Conservation (phyloP, 2,888 invertebrate genomes). For the Platycheirus rosarum region DNA sequence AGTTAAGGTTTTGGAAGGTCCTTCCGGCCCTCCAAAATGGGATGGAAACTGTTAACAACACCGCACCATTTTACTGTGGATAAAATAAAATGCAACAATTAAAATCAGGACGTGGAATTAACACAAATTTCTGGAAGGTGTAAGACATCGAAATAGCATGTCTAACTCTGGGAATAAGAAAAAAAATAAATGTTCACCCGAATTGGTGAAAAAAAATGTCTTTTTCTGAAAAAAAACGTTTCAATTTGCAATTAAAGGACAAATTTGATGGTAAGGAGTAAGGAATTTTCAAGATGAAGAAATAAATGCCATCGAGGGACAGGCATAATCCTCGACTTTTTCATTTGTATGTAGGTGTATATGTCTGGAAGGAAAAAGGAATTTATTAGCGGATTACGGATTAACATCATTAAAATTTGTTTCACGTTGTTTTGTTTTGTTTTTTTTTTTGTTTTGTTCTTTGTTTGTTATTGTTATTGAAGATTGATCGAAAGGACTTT, state of each 20-base stretch:
- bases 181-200: not conserved
- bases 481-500: not conserved
- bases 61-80: not conserved
- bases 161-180: slow-evolving; percentile 42
- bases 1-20: not conserved
- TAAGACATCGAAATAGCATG: slow-evolving; percentile 56
- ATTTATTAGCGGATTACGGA: slow-evolving; percentile 35
- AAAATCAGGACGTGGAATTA: slow-evolving; percentile 28
- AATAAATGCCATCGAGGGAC: not conserved
- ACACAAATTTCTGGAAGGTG: slow-evolving; percentile 50
- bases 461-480: too few relatives aligned
- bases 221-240: not conserved
- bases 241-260: slow-evolving; percentile 30
- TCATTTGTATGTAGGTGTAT: slow-evolving; percentile 1
- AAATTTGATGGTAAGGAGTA: not conserved
- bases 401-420: slow-evolving; percentile 35
- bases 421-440: slow-evolving; percentile 13
- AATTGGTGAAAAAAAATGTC: slow-evolving; percentile 45
- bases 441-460: not conserved
- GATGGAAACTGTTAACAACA: slow-evolving; percentile 29
- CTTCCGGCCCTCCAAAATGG: slow-evolving; percentile 5
- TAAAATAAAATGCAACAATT: slow-evolving; percentile 51
- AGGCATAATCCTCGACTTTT: not conserved
- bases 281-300: not conserved
- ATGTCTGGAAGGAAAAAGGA: not conserved